phyloP scores from a whole-genome alignment of 2,888 invertebrate species.

The Scaptomyza tumidula region DNA sequence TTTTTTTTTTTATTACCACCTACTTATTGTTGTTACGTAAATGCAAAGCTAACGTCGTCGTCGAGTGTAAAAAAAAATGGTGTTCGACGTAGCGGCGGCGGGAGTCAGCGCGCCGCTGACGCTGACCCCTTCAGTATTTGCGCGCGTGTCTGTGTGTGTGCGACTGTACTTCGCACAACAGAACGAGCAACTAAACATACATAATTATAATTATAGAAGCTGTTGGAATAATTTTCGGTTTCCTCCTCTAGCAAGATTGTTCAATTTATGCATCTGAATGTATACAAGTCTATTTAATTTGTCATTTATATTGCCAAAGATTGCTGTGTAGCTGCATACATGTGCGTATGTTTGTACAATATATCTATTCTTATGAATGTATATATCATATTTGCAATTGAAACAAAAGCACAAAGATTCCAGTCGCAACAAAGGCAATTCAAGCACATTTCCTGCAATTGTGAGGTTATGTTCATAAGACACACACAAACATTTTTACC shows the following conservation, averaged over 20 bases:
- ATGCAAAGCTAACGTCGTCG: slow-evolving; percentile 75
- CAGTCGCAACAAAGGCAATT: slow-evolving; percentile 47
- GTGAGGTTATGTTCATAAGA: slow-evolving; percentile 69
- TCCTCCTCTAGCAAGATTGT: slow-evolving; percentile 16
- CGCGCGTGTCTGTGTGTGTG: slow-evolving; percentile 72
- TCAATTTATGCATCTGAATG: slow-evolving; percentile 25
- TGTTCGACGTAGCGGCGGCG: slow-evolving; percentile 46
- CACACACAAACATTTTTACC: slow-evolving; percentile 28
- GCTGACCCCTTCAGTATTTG: slow-evolving; percentile 70
- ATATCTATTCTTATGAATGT: slow-evolving; percentile 18
- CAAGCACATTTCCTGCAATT: slow-evolving; percentile 68
- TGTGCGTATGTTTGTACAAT: slow-evolving; percentile 6
- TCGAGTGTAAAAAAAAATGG: slow-evolving; percentile 58
- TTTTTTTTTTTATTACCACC: slow-evolving; percentile 57
- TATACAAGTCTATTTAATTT: slow-evolving; percentile 19
- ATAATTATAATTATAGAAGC: slow-evolving; percentile 61
- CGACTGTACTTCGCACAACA: slow-evolving; percentile 77
- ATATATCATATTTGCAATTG: slow-evolving; percentile 29
- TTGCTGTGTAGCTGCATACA: slow-evolving; percentile 4
- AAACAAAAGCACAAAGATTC: slow-evolving; percentile 39
- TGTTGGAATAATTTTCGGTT: slow-evolving; percentile 39
- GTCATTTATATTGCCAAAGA: slow-evolving; percentile 13
- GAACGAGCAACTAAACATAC: slow-evolving; percentile 33
- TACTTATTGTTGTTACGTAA: slow-evolving; percentile 75
- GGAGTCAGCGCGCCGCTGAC: slow-evolving; percentile 59